These are phyloP conservation scores for Myrmecobius fasciatus DNA, from an alignment of 2,113 vertebrate genomes.

Conservation along the genomic window DNA sequence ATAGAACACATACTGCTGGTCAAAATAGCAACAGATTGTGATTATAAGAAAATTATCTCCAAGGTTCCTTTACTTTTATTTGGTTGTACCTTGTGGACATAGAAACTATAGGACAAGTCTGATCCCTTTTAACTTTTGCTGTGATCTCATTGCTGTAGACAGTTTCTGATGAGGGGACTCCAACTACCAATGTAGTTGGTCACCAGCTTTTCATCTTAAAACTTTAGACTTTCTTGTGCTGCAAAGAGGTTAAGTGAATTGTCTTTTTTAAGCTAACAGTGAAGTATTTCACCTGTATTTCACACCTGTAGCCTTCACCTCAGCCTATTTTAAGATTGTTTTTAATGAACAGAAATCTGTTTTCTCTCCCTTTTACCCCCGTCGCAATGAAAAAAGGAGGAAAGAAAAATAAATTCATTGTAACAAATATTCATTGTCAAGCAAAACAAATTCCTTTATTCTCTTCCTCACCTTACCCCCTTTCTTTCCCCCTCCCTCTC, in stretches of 20 bases:
- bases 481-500: too few relatives aligned
- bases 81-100: not conserved
- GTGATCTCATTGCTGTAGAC: too few relatives aligned
- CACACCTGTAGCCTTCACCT: not conserved
- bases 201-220: not conserved
- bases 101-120: not conserved
- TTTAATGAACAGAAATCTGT: not conserved
- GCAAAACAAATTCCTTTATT: not conserved
- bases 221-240: not conserved
- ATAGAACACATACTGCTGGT: not conserved
- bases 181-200: not conserved
- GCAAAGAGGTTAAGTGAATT: not conserved
- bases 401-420: not conserved
- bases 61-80: too few relatives aligned
- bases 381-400: not conserved
- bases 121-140: not conserved
- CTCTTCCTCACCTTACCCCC: too few relatives aligned
- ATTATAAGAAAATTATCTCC: not conserved
- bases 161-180: too few relatives aligned
- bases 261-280: not conserved
- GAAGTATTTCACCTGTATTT: not conserved
- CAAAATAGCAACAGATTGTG: not conserved
- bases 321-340: not conserved
- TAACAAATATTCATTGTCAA: not conserved
- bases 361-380: not conserved